phyloP scores from a whole-genome alignment of 1,140 invertebrate species.

The Sinella curviseta region DNA sequence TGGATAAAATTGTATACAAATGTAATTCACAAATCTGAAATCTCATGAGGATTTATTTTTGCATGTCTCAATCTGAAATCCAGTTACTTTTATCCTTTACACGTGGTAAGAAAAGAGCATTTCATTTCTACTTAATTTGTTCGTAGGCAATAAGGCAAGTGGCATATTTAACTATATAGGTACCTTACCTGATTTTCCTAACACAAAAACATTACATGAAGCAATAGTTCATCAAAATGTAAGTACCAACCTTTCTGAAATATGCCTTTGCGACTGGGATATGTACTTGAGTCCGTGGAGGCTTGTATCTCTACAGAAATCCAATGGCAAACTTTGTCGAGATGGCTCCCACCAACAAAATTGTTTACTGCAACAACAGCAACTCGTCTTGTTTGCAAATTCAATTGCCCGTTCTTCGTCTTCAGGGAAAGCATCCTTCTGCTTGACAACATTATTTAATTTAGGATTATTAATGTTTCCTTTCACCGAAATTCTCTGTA shows the following conservation, averaged over 20 bases:
- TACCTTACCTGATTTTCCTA: no score
- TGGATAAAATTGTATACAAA: background rate
- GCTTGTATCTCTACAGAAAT: constrained; percentile 45
- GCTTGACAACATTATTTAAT: no score
- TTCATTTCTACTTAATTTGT: no score
- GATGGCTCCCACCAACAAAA: constrained; percentile 3
- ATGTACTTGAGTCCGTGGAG: constrained; percentile 47
- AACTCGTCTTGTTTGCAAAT: background rate
- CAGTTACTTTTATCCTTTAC: background rate
- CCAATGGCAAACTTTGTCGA: constrained; percentile 37
- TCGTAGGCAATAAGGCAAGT: no score
- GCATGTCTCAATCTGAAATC: background rate
- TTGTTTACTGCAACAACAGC: background rate
- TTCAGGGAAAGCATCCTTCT: no score
- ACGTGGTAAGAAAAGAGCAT: no score
- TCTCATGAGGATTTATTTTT: background rate
- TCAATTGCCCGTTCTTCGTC: background rate
- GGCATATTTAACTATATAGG: no score
- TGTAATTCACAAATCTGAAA: background rate
- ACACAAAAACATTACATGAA: background rate
- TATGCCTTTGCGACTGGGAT: constrained; percentile 38
- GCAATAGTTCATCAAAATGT: background rate
- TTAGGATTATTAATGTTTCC: no score
- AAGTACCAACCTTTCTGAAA: constrained; percentile 38
- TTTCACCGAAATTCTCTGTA: no score